Conservation (phyloP, 1,140 invertebrate genomes). For the Formica exsecta region DNA sequence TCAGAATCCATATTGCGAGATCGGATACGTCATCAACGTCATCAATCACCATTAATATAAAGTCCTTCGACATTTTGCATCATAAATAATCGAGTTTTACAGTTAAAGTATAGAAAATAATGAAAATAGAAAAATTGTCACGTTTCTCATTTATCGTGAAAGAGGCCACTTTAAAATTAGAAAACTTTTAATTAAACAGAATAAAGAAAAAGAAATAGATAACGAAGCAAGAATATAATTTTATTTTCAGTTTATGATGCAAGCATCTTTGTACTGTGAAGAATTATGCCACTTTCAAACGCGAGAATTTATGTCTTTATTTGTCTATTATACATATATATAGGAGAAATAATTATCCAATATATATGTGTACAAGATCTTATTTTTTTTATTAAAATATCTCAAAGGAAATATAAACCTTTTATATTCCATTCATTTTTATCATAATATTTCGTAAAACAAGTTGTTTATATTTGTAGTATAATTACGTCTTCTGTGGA, state of each 20-base stretch:
- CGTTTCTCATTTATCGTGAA: not conserved
- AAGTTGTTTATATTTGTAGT: not conserved
- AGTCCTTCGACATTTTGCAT: not conserved
- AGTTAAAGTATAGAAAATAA: not conserved
- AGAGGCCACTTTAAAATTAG: not conserved
- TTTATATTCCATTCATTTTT: not conserved
- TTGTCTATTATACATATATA: not conserved
- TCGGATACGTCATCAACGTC: not conserved
- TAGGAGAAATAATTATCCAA: not conserved
- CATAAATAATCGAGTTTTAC: slow-evolving; percentile 3
- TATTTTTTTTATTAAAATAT: not conserved
- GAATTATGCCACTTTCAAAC: not conserved
- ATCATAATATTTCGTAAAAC: not conserved
- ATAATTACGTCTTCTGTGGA: not conserved
- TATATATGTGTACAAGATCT: too few relatives aligned
- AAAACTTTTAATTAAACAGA: not conserved
- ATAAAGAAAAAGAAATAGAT: not conserved
- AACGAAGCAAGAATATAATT: not conserved
- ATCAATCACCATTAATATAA: not conserved
- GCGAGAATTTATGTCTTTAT: not conserved
- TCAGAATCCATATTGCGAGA: not conserved
- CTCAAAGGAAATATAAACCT: not conserved
- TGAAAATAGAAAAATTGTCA: not conserved
- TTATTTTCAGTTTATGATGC: too few relatives aligned
- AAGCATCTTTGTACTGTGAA: not conserved